Evolutionary conservation across 2,888 invertebrate genomes (phyloP).

Genomic region (Acrobasis suavella): DNA sequence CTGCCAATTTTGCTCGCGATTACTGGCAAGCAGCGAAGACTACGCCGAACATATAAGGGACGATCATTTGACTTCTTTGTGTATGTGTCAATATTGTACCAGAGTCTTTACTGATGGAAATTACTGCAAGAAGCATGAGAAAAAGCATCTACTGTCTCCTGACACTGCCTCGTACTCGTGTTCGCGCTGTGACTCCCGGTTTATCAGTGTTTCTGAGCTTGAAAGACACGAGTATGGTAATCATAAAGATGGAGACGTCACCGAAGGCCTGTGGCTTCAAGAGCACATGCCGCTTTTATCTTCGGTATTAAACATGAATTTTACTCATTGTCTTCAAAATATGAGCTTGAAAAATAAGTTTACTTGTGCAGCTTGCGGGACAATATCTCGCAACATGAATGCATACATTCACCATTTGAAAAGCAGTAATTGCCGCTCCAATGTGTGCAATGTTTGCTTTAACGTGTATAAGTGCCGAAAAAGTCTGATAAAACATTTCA

Average conservation of each 20-base stretch:
- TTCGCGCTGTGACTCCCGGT: conserved; percentile 51
- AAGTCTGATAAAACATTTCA: conserved; percentile 40
- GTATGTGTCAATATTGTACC: conserved; percentile 51
- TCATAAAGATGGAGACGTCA: conserved; percentile 33
- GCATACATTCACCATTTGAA: conserved; percentile 51
- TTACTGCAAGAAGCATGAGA: conserved; percentile 43
- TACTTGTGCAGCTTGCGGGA: conserved; percentile 46
- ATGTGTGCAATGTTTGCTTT: conserved; percentile 51
- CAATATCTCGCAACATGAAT: conserved; percentile 29
- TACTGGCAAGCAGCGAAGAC: conserved; percentile 41
- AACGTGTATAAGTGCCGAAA: conserved; percentile 41
- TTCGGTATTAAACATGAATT: conserved; percentile 51
- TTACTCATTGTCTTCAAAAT: conserved; percentile 40
- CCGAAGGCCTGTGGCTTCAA: conserved; percentile 49
- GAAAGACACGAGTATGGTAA: conserved; percentile 43
- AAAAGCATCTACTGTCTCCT: conserved; percentile 41
- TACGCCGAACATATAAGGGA: conserved; percentile 57
- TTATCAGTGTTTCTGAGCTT: conserved; percentile 38
- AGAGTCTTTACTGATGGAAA: conserved; percentile 45
- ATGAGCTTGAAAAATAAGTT: conserved; percentile 33
- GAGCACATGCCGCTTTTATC: conserved; percentile 48
- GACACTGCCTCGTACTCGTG: conserved; percentile 42
- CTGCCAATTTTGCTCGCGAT: conserved; percentile 53
- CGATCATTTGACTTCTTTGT: conserved; percentile 45
- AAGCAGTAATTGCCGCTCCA: conserved; percentile 37